phyloP scores from a whole-genome alignment of 2,113 vertebrate genomes.

The Atlantisia rogersi region DNA sequence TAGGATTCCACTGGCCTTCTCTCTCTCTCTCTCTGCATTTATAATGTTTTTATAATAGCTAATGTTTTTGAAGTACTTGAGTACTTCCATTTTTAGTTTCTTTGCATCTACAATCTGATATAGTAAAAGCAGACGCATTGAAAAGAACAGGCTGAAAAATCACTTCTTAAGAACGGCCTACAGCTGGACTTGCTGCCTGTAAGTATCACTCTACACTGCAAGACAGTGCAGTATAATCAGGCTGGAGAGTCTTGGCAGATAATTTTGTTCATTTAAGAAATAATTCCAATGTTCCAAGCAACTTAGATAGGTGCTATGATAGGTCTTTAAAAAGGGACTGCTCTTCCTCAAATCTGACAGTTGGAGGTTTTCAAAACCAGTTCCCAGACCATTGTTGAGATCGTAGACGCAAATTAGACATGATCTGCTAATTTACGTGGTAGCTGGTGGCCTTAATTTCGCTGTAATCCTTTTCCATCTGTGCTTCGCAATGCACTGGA shows the following conservation, averaged over 20 bases:
- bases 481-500: background rate
- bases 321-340: background rate
- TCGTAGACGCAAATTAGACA: background rate
- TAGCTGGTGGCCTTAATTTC: background rate
- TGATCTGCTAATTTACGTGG: background rate
- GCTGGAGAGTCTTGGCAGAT: background rate
- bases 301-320: background rate
- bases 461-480: background rate
- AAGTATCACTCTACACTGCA: background rate
- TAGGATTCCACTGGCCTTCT: too few species aligned
- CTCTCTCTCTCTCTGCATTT: too few species aligned
- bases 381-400: background rate
- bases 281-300: background rate
- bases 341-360: background rate
- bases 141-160: background rate
- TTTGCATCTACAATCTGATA: background rate
- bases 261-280: background rate
- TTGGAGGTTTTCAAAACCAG: background rate
- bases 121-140: background rate
- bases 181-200: background rate
- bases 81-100: background rate
- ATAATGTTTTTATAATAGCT: background rate
- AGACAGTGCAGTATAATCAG: accelerated
- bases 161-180: background rate
- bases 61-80: background rate